phyloP scores from a whole-genome alignment of 2,888 invertebrate genomes.

The Cephus rjabovi region DNA sequence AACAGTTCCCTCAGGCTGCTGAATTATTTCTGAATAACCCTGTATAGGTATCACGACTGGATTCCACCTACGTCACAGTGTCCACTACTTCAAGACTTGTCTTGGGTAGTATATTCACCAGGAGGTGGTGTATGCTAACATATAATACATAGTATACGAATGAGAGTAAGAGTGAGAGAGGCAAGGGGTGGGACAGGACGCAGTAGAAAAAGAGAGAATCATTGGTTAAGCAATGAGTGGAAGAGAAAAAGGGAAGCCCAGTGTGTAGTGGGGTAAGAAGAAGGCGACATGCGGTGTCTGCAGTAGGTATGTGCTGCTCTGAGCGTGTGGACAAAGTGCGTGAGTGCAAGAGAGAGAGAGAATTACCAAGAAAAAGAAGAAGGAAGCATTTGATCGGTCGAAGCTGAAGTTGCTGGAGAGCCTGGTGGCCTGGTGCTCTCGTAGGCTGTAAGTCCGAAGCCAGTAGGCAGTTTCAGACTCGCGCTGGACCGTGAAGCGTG shows the following conservation, averaged over 20 bases:
- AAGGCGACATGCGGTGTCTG: not conserved
- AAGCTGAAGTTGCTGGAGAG: not conserved
- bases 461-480: constrained; percentile 57
- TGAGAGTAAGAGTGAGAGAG: constrained; percentile 13
- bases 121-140: not conserved
- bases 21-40: not conserved
- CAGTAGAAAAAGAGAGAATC: not conserved
- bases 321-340: not conserved
- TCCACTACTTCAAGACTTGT: constrained; percentile 21
- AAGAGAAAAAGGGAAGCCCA: constrained; percentile 1
- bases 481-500: constrained; percentile 59
- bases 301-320: not conserved
- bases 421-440: not conserved
- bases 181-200: constrained; percentile 28
- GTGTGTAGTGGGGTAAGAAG: constrained; percentile 1
- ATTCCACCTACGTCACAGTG: constrained; percentile 49
- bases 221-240: constrained; percentile 9
- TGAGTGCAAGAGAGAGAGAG: constrained; percentile 11
- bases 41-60: constrained; percentile 30
- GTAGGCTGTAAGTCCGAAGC: constrained; percentile 1
- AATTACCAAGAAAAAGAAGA: constrained; percentile 5
- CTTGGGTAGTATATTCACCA: not conserved
- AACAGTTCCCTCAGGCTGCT: not conserved
- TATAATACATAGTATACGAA: not conserved
- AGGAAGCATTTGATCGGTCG: constrained; percentile 26